Percentiles rank a stretch among this genome's conserved stretches.
Evolutionary conservation across 2,113 vertebrate species (phyloP).

Genomic region (Plectropomus leopardus): DNA sequence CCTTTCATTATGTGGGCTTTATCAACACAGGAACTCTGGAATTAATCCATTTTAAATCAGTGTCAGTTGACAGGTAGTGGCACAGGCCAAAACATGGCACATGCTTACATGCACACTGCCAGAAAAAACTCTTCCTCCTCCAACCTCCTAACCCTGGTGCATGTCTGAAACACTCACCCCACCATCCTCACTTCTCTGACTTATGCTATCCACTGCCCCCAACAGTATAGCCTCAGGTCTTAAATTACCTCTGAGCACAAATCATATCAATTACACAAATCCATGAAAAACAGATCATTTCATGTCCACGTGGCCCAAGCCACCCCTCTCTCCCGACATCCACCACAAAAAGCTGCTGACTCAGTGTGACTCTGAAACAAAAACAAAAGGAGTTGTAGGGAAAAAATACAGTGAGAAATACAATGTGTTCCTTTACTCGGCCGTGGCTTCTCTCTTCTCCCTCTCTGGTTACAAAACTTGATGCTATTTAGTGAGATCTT

Average conservation of each 20-base stretch:
- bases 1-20: too few relatives aligned
- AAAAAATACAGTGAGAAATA: constrained; percentile 49
- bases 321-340: constrained; percentile 40
- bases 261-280: constrained; percentile 82
- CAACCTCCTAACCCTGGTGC: constrained; percentile 20
- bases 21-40: too few relatives aligned
- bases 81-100: constrained; percentile 27
- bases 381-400: constrained; percentile 66
- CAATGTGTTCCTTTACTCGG: constrained; percentile 48
- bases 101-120: constrained; percentile 2
- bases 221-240: constrained; percentile 55
- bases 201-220: constrained; percentile 36
- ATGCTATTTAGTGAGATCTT: constrained; percentile 45
- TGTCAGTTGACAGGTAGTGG: constrained; percentile 45
- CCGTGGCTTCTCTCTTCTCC: constrained; percentile 25
- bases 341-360: constrained; percentile 70
- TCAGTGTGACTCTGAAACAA: constrained; percentile 66
- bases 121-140: constrained; percentile 33
- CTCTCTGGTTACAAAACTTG: constrained; percentile 50
- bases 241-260: constrained; percentile 71
- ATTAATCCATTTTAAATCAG: constrained; percentile 29
- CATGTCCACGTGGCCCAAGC: constrained; percentile 64
- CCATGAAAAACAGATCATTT: constrained; percentile 82
- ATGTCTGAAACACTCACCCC: constrained; percentile 40
- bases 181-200: constrained; percentile 52